phyloP scores from a whole-genome alignment of 2,113 vertebrate genomes.

The Ophthalmolycus amberensis region DNA sequence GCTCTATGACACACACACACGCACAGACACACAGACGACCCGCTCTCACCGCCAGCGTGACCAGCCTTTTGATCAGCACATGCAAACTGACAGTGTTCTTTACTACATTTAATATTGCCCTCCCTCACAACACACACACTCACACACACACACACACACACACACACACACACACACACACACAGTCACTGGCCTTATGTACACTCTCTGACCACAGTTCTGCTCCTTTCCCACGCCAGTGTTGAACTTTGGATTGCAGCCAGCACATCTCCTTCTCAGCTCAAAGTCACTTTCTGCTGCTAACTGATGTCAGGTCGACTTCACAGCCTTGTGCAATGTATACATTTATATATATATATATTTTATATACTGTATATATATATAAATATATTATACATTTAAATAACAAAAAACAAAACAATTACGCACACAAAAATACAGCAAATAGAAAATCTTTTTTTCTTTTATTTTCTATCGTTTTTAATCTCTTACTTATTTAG shows the following conservation, averaged over 20 bases:
- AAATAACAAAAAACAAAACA: background rate
- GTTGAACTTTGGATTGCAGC: conserved; percentile 63
- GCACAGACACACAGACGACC: conserved; percentile 3
- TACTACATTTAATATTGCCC: conserved; percentile 37
- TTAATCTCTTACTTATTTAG: background rate
- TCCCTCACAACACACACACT: conserved; percentile 38
- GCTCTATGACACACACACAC: conserved; percentile 6
- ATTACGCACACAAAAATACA: background rate
- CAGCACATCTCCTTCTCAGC: conserved; percentile 61
- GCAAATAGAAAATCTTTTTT: background rate
- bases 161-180: conserved; percentile 51
- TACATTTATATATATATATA: background rate
- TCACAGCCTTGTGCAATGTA: background rate
- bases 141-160: conserved; percentile 27
- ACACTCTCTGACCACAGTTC: conserved; percentile 58
- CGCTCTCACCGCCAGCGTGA: conserved; percentile 72
- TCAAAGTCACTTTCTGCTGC: conserved; percentile 30
- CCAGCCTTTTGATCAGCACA: conserved; percentile 65
- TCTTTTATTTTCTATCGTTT: no score
- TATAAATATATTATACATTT: background rate
- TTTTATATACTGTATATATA: no score
- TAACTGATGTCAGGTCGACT: background rate
- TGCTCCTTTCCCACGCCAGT: conserved; percentile 80
- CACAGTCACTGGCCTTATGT: conserved; percentile 56
- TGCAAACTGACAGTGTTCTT: conserved; percentile 43